Conservation (phyloP, 2,888 invertebrate genomes). For the Agrochola lychnidis region DNA sequence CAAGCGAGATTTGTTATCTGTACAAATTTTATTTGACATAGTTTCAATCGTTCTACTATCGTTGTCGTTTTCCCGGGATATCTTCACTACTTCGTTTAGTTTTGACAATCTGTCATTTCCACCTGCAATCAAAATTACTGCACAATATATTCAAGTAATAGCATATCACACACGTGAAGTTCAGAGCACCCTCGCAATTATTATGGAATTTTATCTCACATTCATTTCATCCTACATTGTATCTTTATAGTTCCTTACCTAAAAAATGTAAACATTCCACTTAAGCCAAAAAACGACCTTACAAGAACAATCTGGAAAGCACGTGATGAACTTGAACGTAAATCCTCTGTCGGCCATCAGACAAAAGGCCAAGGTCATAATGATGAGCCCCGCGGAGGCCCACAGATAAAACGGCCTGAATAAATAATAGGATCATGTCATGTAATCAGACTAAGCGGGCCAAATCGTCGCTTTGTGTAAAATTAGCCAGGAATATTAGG, state of each 20-base stretch:
- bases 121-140: background rate
- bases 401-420: slow-evolving; percentile 65
- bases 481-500: slow-evolving; percentile 67
- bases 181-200: background rate
- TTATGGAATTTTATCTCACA: background rate
- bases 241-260: no score
- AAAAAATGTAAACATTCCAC: background rate
- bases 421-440: slow-evolving; percentile 70
- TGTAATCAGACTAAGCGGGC: slow-evolving; percentile 68
- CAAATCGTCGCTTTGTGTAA: slow-evolving; percentile 67
- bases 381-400: slow-evolving; percentile 62
- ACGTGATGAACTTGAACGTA: slow-evolving; percentile 50
- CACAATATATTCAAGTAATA: background rate
- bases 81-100: background rate
- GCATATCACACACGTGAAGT: background rate
- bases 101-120: background rate
- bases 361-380: slow-evolving; percentile 61
- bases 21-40: slow-evolving; percentile 36
- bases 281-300: slow-evolving; percentile 3
- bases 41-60: slow-evolving; percentile 20
- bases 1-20: slow-evolving; percentile 34
- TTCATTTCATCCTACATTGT: background rate
- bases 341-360: slow-evolving; percentile 48
- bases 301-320: slow-evolving; percentile 16
- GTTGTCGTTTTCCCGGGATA: background rate